Percentiles rank a stretch among this genome's conserved stretches.
phyloP scores from a whole-genome alignment of 2,113 vertebrate genomes.

The Excalfactoria chinensis region DNA sequence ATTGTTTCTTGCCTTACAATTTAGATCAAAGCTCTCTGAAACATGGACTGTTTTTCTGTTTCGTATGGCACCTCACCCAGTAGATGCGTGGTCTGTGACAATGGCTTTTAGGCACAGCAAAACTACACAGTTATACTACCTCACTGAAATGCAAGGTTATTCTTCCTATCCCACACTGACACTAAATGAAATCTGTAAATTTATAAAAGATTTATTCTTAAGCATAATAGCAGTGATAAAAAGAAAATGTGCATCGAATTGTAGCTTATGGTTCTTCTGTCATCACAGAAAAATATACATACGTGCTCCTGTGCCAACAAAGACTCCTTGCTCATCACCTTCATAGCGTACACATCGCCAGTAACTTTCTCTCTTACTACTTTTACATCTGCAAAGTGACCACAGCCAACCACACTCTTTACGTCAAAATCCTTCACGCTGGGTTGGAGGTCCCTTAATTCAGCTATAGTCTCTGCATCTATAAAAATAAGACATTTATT shows the following conservation, averaged over 20 bases:
- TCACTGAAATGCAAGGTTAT: neutral
- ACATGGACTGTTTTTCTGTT: neutral
- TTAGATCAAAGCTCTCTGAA: neutral
- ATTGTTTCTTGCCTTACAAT: neutral
- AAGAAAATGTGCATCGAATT: neutral
- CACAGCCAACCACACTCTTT: conserved; percentile 86
- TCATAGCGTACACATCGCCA: conserved; percentile 93
- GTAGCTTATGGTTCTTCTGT: neutral
- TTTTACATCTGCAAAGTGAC: conserved; percentile 90
- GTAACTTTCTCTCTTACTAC: conserved; percentile 91
- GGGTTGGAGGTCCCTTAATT: conserved; percentile 89
- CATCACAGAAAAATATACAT: conserved; percentile 41
- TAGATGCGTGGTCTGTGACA: neutral
- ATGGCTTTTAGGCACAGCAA: neutral
- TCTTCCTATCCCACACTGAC: neutral
- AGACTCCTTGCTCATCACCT: conserved; percentile 90
- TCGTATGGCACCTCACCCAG: neutral
- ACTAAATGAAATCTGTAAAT: neutral
- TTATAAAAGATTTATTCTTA: neutral
- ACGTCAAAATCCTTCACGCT: conserved; percentile 88
- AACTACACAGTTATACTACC: neutral
- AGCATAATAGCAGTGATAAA: neutral
- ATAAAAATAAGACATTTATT: conserved; percentile 45
- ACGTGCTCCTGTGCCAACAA: conserved; percentile 87
- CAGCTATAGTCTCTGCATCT: conserved; percentile 88